phyloP scores from a whole-genome alignment of 2,888 invertebrate species.

The Lissonota sp. region DNA sequence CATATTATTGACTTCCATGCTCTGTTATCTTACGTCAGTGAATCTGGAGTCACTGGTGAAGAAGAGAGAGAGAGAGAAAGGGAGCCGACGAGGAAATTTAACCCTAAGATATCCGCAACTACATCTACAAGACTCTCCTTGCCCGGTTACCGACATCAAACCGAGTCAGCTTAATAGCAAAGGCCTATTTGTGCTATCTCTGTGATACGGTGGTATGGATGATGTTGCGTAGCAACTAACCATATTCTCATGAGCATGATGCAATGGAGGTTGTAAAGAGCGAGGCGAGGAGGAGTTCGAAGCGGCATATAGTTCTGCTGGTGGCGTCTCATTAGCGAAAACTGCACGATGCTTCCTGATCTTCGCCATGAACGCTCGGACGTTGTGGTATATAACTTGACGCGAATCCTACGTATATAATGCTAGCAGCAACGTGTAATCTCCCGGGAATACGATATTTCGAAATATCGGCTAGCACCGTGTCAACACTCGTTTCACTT shows the following conservation, averaged over 20 bases:
- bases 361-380: constrained; percentile 9
- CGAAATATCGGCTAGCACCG: constrained; percentile 27
- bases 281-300: constrained; percentile 18
- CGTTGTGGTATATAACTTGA: constrained; percentile 38
- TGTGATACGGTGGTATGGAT: not conserved
- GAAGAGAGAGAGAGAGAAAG: not conserved
- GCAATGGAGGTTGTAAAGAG: not conserved
- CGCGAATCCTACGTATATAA: constrained; percentile 45
- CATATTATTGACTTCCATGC: not conserved
- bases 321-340: constrained; percentile 39
- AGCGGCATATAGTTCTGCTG: constrained; percentile 6
- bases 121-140: not conserved
- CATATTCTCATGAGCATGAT: not conserved
- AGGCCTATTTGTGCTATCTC: constrained; percentile 13
- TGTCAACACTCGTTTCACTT: constrained; percentile 29
- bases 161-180: constrained; percentile 24
- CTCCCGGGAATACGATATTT: constrained; percentile 26
- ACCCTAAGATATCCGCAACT: not conserved
- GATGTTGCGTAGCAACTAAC: not conserved
- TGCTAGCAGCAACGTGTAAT: constrained; percentile 19
- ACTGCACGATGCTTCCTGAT: constrained; percentile 19
- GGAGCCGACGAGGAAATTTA: not conserved
- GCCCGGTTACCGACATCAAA: constrained; percentile 17
- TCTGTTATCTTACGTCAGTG: too few relatives aligned
- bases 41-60: not conserved